Percentiles rank a stretch among this genome's conserved stretches.
Conservation (phyloP, 2,797 vertebrate species). For the Ambastaia sidthimunki region DNA sequence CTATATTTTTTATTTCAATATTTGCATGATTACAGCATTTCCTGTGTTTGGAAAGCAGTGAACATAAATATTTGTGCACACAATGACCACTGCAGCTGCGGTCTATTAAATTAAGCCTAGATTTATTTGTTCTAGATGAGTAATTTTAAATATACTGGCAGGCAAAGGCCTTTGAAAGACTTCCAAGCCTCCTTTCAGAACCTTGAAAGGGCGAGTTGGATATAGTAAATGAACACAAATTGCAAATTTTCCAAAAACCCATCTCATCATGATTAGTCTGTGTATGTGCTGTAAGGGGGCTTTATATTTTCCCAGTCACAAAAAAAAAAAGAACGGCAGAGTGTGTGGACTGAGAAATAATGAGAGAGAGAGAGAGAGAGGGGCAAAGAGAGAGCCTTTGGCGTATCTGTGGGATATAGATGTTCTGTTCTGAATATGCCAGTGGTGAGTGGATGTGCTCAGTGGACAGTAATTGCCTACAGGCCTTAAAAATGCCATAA, state of each 20-base stretch:
- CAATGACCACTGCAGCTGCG: constrained; percentile 1
- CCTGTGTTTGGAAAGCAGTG: neutral
- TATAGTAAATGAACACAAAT: constrained; percentile 54
- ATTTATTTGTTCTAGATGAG: constrained; percentile 28
- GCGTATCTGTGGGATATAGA: constrained; percentile 35
- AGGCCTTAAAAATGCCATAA: constrained; percentile 14
- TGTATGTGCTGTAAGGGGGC: constrained; percentile 26
- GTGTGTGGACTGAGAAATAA: constrained; percentile 6
- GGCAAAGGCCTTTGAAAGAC: constrained; percentile 11
- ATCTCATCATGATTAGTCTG: constrained; percentile 42
- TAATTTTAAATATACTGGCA: constrained; percentile 36
- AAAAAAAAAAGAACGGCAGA: constrained; percentile 9
- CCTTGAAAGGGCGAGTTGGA: constrained; percentile 23
- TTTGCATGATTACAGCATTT: neutral
- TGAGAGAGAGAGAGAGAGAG: constrained; percentile 14
- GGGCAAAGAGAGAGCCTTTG: neutral
- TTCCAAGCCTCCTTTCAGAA: constrained; percentile 23
- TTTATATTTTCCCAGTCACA: constrained; percentile 36
- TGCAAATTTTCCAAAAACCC: constrained; percentile 29
- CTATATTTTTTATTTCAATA: constrained; percentile 3
- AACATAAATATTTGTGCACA: constrained; percentile 22
- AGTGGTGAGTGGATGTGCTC: constrained; percentile 30
- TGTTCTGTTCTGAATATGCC: constrained; percentile 30
- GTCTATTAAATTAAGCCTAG: constrained; percentile 20
- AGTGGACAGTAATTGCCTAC: constrained; percentile 10